Conservation (phyloP, 2,113 vertebrate genomes). For the Nannospalax galili region DNA sequence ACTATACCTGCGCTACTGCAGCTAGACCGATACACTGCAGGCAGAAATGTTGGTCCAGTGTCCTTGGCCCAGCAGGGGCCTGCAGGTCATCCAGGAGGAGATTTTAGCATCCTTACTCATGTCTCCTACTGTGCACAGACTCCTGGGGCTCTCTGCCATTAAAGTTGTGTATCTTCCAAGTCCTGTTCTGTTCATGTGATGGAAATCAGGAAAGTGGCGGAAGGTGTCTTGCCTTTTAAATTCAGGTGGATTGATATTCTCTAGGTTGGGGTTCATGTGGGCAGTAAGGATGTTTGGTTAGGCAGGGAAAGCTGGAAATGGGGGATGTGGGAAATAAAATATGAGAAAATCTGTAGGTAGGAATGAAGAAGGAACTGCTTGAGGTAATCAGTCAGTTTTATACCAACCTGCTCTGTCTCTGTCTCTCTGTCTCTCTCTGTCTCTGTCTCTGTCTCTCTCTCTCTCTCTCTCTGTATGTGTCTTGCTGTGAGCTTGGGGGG, state of each 20-base stretch:
- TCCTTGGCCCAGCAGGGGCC: neutral
- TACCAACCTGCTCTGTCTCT: neutral
- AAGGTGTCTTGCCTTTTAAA: conserved; percentile 6
- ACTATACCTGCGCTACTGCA: neutral
- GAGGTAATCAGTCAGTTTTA: neutral
- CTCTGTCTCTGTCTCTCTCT: fast-evolving
- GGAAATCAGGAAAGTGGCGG: neutral
- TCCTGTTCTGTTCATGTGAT: neutral
- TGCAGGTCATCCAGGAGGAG: neutral
- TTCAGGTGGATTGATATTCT: neutral
- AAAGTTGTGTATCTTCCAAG: neutral
- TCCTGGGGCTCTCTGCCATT: neutral
- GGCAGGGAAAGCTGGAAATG: neutral
- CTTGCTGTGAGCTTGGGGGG: neutral
- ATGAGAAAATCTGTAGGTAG: neutral
- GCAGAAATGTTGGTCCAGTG: neutral
- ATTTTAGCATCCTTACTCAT: neutral
- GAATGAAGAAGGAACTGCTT: neutral
- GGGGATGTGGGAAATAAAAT: neutral
- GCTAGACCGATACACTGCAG: too few species aligned
- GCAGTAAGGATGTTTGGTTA: neutral
- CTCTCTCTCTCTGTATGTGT: neutral
- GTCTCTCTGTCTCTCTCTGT: fast-evolving
- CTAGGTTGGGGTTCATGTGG: neutral
- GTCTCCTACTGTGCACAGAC: neutral